These are phyloP conservation scores for Caenorhabditis afra DNA, from an alignment of 2,888 invertebrate species.

Conservation along the genomic window DNA sequence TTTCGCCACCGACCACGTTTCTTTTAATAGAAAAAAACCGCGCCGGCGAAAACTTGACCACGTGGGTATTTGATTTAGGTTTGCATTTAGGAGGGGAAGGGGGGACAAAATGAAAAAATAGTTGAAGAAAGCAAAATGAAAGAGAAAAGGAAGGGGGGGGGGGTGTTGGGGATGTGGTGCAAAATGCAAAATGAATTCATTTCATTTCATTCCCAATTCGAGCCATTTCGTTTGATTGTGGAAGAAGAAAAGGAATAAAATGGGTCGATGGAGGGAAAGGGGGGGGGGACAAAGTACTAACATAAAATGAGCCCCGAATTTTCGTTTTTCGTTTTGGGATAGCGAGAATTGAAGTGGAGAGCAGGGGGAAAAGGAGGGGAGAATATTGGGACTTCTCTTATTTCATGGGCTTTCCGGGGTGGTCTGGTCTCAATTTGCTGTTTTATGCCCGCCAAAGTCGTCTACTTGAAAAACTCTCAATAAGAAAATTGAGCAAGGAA, in stretches of 20 bases:
- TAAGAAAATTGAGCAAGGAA: too few relatives aligned
- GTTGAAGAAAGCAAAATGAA: too few relatives aligned
- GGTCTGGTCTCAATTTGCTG: neutral
- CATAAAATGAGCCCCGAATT: neutral
- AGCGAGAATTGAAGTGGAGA: neutral
- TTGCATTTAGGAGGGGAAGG: neutral
- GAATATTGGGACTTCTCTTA: neutral
- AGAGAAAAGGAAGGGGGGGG: neutral
- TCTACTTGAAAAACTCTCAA: neutral
- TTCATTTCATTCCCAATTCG: too few relatives aligned
- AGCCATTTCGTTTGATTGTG: too few relatives aligned
- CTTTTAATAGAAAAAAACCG: constrained; percentile 15
- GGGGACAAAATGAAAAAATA: too few relatives aligned
- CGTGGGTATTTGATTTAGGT: constrained; percentile 8
- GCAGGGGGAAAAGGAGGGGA: too few relatives aligned
- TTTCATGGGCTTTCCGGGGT: neutral
- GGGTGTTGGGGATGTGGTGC: too few relatives aligned
- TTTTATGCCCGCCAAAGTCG: too few relatives aligned
- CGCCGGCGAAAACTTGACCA: constrained; percentile 7
- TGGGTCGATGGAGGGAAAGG: too few relatives aligned
- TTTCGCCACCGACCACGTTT: neutral
- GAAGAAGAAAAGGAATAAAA: too few relatives aligned
- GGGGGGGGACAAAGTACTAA: neutral
- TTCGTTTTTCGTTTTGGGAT: neutral
- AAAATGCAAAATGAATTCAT: too few relatives aligned